Evolutionary conservation across 2,113 vertebrate genomes (phyloP).

Genomic region (Aphyosemion australe): DNA sequence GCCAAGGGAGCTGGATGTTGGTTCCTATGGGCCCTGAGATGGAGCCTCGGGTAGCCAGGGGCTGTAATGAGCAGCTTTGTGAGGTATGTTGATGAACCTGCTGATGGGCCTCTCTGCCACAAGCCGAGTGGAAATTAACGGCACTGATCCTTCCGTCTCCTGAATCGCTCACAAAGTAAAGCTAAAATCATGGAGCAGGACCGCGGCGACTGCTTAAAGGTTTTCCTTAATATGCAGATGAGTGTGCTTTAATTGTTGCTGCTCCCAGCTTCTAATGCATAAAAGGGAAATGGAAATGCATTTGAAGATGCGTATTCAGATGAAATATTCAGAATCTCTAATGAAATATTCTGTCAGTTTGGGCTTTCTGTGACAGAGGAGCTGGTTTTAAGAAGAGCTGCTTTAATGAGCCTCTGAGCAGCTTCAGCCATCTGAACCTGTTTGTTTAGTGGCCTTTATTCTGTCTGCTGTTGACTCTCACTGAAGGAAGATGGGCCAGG

Average conservation of each 20-base stretch:
- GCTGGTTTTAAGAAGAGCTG: conserved; percentile 61
- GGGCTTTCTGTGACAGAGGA: conserved; percentile 57
- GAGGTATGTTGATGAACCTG: conserved; percentile 31
- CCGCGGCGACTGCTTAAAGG: conserved; percentile 26
- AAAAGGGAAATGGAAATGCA: conserved; percentile 56
- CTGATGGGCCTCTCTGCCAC: conserved; percentile 14
- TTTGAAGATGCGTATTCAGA: conserved; percentile 63
- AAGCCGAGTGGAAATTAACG: conserved; percentile 1
- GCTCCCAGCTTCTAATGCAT: conserved; percentile 60
- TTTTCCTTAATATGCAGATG: conserved; percentile 63
- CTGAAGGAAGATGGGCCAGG: conserved; percentile 27
- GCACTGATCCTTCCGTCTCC: background rate
- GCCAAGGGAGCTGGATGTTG: conserved; percentile 39
- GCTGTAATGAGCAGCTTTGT: conserved; percentile 35
- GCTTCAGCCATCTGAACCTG: conserved; percentile 42
- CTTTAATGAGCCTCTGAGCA: conserved; percentile 68
- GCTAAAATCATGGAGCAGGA: conserved; percentile 10
- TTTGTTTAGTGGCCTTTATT: conserved; percentile 57
- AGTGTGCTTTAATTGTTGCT: conserved; percentile 63
- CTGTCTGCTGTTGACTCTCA: conserved; percentile 29
- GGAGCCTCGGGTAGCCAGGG: conserved; percentile 19
- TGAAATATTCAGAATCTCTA: conserved; percentile 74
- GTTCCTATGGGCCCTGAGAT: conserved; percentile 49
- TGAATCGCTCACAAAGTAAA: background rate
- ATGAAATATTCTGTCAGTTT: conserved; percentile 78